Evolutionary conservation across 1,140 invertebrate genomes (phyloP), one percentile per base, ranked within the genome.

Genomic region (Lasioglossum baleicum): DNA sequence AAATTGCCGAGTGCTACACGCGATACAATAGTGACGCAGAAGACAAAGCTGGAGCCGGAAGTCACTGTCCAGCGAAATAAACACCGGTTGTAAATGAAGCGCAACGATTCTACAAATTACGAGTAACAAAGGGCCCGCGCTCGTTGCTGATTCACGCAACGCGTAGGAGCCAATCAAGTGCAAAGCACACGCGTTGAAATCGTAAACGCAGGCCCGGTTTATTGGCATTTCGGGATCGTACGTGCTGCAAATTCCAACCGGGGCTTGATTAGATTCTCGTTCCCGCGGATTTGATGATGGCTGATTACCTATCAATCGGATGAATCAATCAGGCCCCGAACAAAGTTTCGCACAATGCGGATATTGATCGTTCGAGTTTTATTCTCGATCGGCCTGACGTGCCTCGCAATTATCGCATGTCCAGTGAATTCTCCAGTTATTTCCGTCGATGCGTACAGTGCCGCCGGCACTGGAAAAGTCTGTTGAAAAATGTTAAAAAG

Each of bases 261-360:
- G 26, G 17, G 15, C 64, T 80, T 80, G 78, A 80, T 80, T 80
- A 80, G 78, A 80, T 80, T 68, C 71, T 74, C 78, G 72, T 67
- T 48, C 40, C 76, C 53, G 63, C n/a, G 40, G 72, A 80, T 80
- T 75, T 75, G 71, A 80, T 80, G 68, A 80, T 66, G 56, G 64
- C 78, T 63, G 66, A 79, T 80, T 80, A 80, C 63, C 71, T 75
- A 79, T 79, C 77, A 63, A 80, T 80, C 72, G 78, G 67, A 75
- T 67, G 51, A 80, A 74, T 80, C 78, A 67, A 68, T 75, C 53
- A 53, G 4, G 2, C 22, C 20, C 2, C 7, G n/a, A 35, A 53
- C 2, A 73, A 73, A 73, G 56, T 65, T 65, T 53, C 8, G 42
- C 48, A 20, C n/a, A 48, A 13, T 10, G 4, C 10, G 10, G 20